phyloP scores from a whole-genome alignment of 2,888 invertebrate genomes.

The Tachina lurida region DNA sequence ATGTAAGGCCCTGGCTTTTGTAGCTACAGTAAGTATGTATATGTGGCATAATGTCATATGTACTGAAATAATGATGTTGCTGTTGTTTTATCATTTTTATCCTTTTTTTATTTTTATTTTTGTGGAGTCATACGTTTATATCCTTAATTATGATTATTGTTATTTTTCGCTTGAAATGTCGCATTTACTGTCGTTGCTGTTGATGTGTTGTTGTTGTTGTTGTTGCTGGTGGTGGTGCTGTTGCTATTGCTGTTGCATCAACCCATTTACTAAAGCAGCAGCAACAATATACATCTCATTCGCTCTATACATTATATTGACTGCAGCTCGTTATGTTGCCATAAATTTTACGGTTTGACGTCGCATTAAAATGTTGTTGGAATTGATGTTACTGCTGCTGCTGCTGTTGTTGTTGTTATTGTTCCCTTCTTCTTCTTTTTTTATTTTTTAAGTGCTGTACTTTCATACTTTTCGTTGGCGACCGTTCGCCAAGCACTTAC shows the following conservation, averaged over 20 bases:
- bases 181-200: slow-evolving; percentile 76
- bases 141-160: slow-evolving; percentile 82
- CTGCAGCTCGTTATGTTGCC: slow-evolving; percentile 73
- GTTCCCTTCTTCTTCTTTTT: slow-evolving; percentile 10
- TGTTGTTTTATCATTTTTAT: slow-evolving; percentile 32
- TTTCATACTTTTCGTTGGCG: slow-evolving; percentile 51
- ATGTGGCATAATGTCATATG: slow-evolving; percentile 51
- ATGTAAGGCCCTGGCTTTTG: slow-evolving; percentile 25
- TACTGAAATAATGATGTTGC: slow-evolving; percentile 54
- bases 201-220: slow-evolving; percentile 70
- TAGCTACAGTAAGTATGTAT: neutral
- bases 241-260: slow-evolving; percentile 47
- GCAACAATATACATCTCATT: slow-evolving; percentile 48
- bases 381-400: slow-evolving; percentile 58
- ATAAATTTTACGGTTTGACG: slow-evolving; percentile 72
- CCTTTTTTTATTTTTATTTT: slow-evolving; percentile 51
- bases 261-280: slow-evolving; percentile 49
- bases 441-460: slow-evolving; percentile 6
- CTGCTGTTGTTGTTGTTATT: slow-evolving; percentile 17
- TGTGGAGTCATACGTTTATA: slow-evolving; percentile 74
- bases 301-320: slow-evolving; percentile 67
- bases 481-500: slow-evolving; percentile 28
- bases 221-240: slow-evolving; percentile 52
- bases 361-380: slow-evolving; percentile 72
- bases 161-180: slow-evolving; percentile 79